These are phyloP conservation scores for Epinephelus awoara DNA, from an alignment of 2,797 vertebrate species.

Conservation along the genomic window DNA sequence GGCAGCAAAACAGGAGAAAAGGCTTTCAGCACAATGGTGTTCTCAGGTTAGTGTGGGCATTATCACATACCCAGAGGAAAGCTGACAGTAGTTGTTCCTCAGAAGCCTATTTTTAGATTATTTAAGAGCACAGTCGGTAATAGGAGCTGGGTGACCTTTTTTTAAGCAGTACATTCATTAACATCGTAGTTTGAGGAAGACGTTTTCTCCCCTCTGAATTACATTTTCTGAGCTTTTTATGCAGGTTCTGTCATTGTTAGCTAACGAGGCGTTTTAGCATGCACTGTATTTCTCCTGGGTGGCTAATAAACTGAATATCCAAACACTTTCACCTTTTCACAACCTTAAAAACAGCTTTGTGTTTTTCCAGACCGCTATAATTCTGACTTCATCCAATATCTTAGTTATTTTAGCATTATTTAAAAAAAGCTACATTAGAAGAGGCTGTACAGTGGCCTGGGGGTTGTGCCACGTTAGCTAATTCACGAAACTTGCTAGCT, in stretches of 20 bases:
- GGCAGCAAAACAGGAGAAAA: conserved; percentile 9
- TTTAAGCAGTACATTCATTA: conserved; percentile 23
- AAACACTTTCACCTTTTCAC: conserved; percentile 1
- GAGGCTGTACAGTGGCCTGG: not conserved
- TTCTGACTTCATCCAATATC: not conserved
- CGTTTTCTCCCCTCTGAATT: not conserved
- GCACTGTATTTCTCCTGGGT: not conserved
- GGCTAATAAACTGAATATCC: conserved; percentile 4
- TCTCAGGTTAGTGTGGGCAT: conserved; percentile 18
- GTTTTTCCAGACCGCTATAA: not conserved
- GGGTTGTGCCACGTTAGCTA: not conserved
- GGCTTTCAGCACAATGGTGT: conserved; percentile 38
- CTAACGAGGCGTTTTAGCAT: conserved; percentile 8
- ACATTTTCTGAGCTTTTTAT: not conserved
- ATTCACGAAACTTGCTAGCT: not conserved
- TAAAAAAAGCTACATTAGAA: too few species aligned
- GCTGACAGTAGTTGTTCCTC: not conserved
- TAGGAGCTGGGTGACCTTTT: conserved; percentile 17
- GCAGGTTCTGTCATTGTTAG: not conserved
- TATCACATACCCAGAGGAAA: conserved; percentile 6
- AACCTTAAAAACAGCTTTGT: not conserved
- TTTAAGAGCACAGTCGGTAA: conserved; percentile 24
- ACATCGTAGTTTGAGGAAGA: not conserved
- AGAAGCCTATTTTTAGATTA: conserved; percentile 26
- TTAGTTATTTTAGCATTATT: not conserved